Percentiles rank a stretch among this genome's conserved stretches.
Conservation (phyloP, 2,797 vertebrate genomes). For the Monodelphis domestica region DNA sequence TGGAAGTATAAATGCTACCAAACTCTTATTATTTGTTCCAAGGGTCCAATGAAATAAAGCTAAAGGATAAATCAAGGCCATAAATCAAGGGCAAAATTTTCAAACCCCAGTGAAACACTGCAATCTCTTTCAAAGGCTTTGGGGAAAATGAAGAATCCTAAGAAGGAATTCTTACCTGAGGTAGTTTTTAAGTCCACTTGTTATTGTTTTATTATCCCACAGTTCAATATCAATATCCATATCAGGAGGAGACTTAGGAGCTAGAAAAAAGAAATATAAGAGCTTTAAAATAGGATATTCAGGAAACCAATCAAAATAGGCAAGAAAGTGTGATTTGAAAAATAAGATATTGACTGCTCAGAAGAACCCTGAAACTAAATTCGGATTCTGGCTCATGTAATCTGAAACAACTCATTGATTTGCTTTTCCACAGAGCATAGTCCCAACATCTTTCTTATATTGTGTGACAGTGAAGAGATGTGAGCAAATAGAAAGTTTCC, state of each 20-base stretch:
- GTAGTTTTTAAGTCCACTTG: conserved; percentile 98
- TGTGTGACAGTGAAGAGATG: background rate
- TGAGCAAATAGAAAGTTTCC: background rate
- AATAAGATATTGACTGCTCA: conserved; percentile 49
- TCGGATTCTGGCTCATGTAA: background rate
- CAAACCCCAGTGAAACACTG: rapidly evolving
- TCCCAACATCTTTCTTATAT: background rate
- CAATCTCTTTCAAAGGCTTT: rapidly evolving
- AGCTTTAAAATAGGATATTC: conserved; percentile 49
- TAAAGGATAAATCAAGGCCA: background rate
- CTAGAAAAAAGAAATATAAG: conserved; percentile 82
- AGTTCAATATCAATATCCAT: conserved; percentile 94
- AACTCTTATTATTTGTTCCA: background rate
- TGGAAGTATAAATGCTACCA: background rate
- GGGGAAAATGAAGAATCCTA: rapidly evolving
- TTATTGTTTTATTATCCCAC: conserved; percentile 99
- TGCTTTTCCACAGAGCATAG: background rate
- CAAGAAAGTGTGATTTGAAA: conserved; percentile 48
- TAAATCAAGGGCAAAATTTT: background rate
- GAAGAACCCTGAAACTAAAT: background rate
- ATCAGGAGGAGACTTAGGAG: conserved; percentile 93
- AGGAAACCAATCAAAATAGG: conserved; percentile 8
- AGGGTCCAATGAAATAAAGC: background rate
- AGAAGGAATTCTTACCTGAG: conserved; percentile 90
- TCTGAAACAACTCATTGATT: background rate